These are phyloP conservation scores for Stratiomys singularior DNA, from an alignment of 2,888 invertebrate genomes.

Conservation along the genomic window DNA sequence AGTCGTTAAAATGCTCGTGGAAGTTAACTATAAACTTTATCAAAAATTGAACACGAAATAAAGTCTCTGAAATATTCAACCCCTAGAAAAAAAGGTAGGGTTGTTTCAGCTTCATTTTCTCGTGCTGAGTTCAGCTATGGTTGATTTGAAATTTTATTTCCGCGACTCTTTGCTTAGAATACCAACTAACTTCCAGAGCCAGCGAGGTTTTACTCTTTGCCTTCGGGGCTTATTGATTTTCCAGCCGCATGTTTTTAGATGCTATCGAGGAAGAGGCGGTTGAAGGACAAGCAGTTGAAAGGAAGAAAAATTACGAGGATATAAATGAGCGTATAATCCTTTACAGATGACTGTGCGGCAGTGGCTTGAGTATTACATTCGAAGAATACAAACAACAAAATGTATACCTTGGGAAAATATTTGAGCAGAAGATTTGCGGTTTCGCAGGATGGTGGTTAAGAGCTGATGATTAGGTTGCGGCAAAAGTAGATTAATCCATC, in stretches of 20 bases:
- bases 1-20: slow-evolving; percentile 28
- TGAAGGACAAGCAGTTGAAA: not conserved
- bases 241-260: too few species aligned
- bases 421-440: too few species aligned
- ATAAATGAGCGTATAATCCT: slow-evolving; percentile 24
- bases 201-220: too few species aligned
- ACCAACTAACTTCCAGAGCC: not conserved
- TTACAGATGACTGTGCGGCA: slow-evolving; percentile 14
- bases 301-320: slow-evolving; percentile 27
- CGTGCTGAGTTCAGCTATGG: not conserved
- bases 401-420: not conserved
- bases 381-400: not conserved
- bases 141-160: slow-evolving; percentile 26
- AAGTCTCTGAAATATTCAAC: too few species aligned
- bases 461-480: too few species aligned
- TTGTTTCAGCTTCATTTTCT: too few species aligned
- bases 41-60: slow-evolving; percentile 29
- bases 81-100: too few species aligned
- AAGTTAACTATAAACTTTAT: slow-evolving; percentile 39
- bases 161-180: slow-evolving; percentile 18
- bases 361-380: not conserved
- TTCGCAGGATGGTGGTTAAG: too few species aligned
- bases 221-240: not conserved
- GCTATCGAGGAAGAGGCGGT: too few species aligned
- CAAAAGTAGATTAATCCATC: too few species aligned